Conservation (phyloP, 1,140 invertebrate species). For the Odontomachus brunneus region DNA sequence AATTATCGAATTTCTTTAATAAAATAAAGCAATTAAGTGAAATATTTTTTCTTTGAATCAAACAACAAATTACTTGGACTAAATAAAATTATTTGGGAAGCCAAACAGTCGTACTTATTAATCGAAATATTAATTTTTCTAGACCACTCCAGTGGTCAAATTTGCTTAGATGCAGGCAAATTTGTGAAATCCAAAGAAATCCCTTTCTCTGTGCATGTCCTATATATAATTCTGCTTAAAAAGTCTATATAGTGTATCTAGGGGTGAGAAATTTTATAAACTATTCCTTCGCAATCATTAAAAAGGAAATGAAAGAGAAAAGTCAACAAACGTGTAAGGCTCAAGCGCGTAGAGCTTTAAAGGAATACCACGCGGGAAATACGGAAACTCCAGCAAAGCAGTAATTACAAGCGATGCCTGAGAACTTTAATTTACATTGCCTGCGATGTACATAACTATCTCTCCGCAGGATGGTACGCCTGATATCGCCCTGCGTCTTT, state of each 20-base stretch:
- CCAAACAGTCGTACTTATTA: too few relatives aligned
- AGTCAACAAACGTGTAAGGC: not conserved
- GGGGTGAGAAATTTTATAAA: not conserved
- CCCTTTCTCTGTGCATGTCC: too few relatives aligned
- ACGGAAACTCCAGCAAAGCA: slow-evolving; percentile 31
- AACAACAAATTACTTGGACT: too few relatives aligned
- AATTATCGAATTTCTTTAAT: too few relatives aligned
- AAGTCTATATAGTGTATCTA: not conserved
- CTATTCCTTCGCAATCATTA: not conserved
- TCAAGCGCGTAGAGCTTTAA: not conserved
- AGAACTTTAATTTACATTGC: slow-evolving; percentile 52
- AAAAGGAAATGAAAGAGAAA: not conserved
- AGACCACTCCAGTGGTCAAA: too few relatives aligned
- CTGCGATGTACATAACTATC: slow-evolving; percentile 35
- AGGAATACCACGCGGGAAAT: slow-evolving; percentile 22
- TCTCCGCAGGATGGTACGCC: slow-evolving; percentile 21
- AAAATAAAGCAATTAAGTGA: too few relatives aligned
- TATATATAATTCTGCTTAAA: too few relatives aligned
- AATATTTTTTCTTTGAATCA: too few relatives aligned
- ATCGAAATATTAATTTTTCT: too few relatives aligned
- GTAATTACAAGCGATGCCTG: slow-evolving; percentile 32
- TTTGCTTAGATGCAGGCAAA: too few relatives aligned
- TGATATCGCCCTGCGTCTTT: slow-evolving; percentile 32
- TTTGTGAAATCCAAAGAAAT: too few relatives aligned
- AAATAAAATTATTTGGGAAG: too few relatives aligned